phyloP scores from a whole-genome alignment of 1,140 invertebrate genomes.

The Drosophila tani region DNA sequence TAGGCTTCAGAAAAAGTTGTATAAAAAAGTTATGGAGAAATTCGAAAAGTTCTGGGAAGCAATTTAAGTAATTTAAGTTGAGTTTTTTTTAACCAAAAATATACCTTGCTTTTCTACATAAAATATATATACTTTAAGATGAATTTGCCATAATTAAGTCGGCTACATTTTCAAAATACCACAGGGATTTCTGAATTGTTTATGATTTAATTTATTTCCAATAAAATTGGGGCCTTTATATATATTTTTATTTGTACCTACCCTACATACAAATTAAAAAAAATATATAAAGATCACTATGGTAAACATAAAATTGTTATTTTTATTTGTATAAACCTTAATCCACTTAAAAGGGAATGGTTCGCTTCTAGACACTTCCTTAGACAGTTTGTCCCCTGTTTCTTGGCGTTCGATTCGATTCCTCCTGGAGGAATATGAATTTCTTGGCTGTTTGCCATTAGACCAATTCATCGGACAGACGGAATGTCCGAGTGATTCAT shows the following conservation, averaged over 20 bases:
- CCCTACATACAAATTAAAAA: too few species aligned
- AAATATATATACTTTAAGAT: background rate
- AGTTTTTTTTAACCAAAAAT: too few species aligned
- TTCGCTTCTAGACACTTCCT: background rate
- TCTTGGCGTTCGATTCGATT: background rate
- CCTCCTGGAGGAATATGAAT: constrained; percentile 14
- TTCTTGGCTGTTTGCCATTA: constrained; percentile 15
- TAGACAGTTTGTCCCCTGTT: background rate
- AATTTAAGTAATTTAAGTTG: background rate
- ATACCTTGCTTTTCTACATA: background rate
- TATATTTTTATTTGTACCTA: too few species aligned
- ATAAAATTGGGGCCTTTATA: background rate
- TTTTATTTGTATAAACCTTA: too few species aligned
- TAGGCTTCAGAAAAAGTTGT: too few species aligned
- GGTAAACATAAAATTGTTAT: too few species aligned
- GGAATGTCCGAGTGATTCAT: constrained; percentile 31
- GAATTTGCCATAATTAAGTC: background rate
- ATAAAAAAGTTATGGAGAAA: background rate
- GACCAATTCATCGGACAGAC: background rate
- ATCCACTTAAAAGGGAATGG: too few species aligned
- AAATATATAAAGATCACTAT: too few species aligned
- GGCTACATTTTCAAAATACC: background rate
- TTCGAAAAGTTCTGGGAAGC: background rate
- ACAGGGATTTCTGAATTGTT: background rate
- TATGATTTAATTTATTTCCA: background rate